Conservation (phyloP, 1,140 invertebrate species). For the Drosophila mojavensis region DNA sequence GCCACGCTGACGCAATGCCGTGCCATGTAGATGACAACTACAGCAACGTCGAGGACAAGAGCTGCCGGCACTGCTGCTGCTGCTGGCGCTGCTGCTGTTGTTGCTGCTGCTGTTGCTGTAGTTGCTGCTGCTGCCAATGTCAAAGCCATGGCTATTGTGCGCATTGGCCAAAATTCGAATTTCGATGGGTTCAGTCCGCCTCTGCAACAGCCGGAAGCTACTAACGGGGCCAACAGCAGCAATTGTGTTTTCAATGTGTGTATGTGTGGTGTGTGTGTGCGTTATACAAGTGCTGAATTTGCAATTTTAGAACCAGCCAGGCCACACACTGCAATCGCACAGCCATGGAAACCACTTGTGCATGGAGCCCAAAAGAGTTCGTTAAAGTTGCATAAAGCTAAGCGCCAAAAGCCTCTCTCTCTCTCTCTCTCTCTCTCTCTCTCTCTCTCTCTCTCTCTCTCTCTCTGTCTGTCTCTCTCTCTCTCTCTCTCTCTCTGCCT, state of each 20-base stretch:
- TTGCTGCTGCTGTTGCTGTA: conserved; percentile 31
- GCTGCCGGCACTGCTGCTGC: conserved; percentile 28
- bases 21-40: conserved; percentile 11
- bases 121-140: conserved; percentile 48
- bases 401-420: conserved; percentile 36
- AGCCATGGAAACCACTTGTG: conserved; percentile 5
- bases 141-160: conserved; percentile 52
- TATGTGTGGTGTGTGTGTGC: conserved; percentile 11
- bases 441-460: too few species aligned
- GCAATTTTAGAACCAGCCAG: conserved; percentile 61
- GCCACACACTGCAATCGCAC: conserved; percentile 15
- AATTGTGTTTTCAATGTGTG: conserved; percentile 16
- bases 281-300: conserved; percentile 67
- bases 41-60: conserved; percentile 29
- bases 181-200: conserved; percentile 59
- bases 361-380: conserved; percentile 24
- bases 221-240: conserved; percentile 9
- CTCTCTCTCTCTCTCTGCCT: conserved; percentile 14
- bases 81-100: conserved; percentile 15
- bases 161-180: conserved; percentile 71
- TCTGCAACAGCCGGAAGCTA: conserved; percentile 47
- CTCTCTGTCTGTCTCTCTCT: too few species aligned
- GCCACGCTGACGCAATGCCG: conserved; percentile 13
- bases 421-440: background rate
- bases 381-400: conserved; percentile 41